These are phyloP conservation scores for Saccopteryx bilineata DNA, from an alignment of 2,113 vertebrate genomes.

Conservation along the genomic window DNA sequence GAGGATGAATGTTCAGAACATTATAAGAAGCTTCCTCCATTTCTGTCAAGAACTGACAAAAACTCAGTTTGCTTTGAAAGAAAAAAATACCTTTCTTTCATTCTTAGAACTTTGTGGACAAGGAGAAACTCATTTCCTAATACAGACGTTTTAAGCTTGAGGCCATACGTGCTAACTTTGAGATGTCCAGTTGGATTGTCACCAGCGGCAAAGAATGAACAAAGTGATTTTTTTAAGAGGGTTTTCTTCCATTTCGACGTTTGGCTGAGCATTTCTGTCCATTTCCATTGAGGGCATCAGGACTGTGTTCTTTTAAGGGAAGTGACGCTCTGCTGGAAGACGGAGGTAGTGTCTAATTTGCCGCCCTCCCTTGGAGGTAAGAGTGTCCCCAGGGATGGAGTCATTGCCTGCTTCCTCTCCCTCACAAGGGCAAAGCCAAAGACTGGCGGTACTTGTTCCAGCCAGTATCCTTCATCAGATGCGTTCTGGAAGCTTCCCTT, in stretches of 20 bases:
- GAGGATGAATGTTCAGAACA: background rate
- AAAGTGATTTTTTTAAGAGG: background rate
- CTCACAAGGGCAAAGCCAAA: background rate
- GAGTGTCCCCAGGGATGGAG: background rate
- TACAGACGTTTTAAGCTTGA: background rate
- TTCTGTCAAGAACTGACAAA: slow-evolving; percentile 7
- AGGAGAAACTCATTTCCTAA: background rate
- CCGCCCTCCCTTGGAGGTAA: background rate
- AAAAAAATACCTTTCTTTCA: background rate
- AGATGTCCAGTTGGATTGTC: background rate
- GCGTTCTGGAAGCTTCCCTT: slow-evolving; percentile 20
- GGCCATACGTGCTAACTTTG: background rate
- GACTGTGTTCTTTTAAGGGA: background rate
- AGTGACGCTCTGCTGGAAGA: background rate
- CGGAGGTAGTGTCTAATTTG: background rate
- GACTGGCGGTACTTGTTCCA: background rate
- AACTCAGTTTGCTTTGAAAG: background rate
- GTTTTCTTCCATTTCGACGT: background rate
- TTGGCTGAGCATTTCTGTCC: background rate
- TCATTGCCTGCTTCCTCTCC: background rate
- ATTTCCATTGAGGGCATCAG: background rate
- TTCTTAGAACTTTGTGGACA: background rate
- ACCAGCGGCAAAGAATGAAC: background rate
- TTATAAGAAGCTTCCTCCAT: background rate
- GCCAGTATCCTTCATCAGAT: background rate